phyloP scores from a whole-genome alignment of 2,113 vertebrate genomes.

The Heterotis niloticus region DNA sequence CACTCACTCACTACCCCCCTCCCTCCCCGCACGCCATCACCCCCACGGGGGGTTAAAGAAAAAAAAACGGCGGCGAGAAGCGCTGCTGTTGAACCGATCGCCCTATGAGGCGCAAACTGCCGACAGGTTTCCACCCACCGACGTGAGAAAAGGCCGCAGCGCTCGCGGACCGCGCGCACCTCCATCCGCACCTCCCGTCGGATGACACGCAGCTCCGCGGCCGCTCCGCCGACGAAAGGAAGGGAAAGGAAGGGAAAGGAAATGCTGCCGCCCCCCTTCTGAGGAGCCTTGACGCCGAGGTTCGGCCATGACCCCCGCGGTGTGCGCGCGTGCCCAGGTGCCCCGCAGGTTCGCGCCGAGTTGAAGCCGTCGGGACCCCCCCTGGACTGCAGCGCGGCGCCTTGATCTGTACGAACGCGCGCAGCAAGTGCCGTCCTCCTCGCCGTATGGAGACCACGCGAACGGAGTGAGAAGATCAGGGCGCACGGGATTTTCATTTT shows the following conservation, averaged over 20 bases:
- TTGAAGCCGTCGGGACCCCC: slow-evolving; percentile 45
- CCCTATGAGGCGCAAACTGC: slow-evolving; percentile 77
- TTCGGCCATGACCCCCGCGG: slow-evolving; percentile 58
- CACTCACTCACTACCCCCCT: not conserved
- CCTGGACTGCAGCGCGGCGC: slow-evolving; percentile 45
- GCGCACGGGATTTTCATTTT: not conserved
- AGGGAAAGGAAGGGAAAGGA: too few relatives aligned
- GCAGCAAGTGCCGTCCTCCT: slow-evolving; percentile 29
- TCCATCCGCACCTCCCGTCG: slow-evolving; percentile 25
- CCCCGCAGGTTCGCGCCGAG: slow-evolving; percentile 58
- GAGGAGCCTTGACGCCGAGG: slow-evolving; percentile 35
- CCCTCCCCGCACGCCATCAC: slow-evolving; percentile 18
- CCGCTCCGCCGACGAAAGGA: too few relatives aligned
- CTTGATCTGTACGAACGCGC: slow-evolving; percentile 34
- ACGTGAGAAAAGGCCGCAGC: slow-evolving; percentile 66
- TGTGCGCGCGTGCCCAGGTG: slow-evolving; percentile 51
- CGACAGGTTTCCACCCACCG: slow-evolving; percentile 76
- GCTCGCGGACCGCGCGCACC: slow-evolving; percentile 54
- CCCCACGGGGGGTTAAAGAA: slow-evolving; percentile 8
- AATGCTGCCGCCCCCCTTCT: not conserved
- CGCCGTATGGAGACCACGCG: slow-evolving; percentile 38
- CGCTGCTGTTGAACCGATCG: slow-evolving; percentile 62
- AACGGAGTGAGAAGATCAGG: slow-evolving; percentile 23
- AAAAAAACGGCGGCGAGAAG: slow-evolving; percentile 30
- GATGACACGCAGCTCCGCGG: slow-evolving; percentile 32